Evolutionary conservation across 2,113 vertebrate genomes (phyloP).

Genomic region (Accipiter cooperii): DNA sequence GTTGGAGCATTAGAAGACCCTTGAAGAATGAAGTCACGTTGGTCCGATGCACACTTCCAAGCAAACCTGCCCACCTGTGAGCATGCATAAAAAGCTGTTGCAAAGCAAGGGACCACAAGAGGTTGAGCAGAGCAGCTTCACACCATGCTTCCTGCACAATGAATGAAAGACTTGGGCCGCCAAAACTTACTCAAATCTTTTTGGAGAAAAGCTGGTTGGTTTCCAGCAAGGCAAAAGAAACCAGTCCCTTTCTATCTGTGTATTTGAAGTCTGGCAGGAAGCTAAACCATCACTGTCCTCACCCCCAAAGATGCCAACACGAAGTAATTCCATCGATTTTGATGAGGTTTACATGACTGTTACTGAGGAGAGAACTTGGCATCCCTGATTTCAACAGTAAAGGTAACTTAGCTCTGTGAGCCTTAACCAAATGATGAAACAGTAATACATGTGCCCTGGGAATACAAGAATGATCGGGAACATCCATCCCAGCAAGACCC

Average conservation of each 20-base stretch:
- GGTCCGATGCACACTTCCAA: not conserved
- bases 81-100: not conserved
- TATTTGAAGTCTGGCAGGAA: not conserved
- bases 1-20: not conserved
- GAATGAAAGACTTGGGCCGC: not conserved
- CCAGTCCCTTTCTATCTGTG: not conserved
- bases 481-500: not conserved
- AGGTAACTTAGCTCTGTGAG: not conserved
- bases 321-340: not conserved
- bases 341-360: not conserved
- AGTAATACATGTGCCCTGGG: not conserved
- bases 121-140: not conserved
- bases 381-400: not conserved
- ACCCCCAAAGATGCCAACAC: fast-evolving
- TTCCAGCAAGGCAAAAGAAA: not conserved
- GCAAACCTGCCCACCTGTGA: not conserved
- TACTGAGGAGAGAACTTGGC: not conserved
- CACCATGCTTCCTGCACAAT: not conserved
- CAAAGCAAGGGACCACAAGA: not conserved
- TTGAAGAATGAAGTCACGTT: not conserved
- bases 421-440: not conserved
- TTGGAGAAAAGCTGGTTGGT: not conserved
- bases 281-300: not conserved
- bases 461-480: not conserved
- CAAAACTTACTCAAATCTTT: not conserved